These are phyloP conservation scores for Rhopilema esculentum DNA, from an alignment of 30 jellyfish, hydroid and myxozoan genomes.

Conservation along the genomic window DNA sequence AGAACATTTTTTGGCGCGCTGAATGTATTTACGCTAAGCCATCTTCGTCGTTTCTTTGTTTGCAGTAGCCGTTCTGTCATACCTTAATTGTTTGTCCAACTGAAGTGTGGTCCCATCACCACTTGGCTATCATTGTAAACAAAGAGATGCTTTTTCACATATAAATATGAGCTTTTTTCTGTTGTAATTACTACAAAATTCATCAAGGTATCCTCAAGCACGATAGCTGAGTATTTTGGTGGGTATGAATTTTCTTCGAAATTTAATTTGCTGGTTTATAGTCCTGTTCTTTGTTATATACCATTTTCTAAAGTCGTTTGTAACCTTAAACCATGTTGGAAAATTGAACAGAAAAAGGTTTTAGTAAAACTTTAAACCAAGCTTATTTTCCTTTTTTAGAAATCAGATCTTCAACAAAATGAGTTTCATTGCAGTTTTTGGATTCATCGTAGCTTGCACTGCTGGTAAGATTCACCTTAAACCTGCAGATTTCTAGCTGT, in stretches of 20 bases:
- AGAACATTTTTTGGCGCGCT: not conserved
- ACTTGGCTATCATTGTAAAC: not conserved
- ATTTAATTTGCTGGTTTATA: not conserved
- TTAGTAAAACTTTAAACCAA: no score
- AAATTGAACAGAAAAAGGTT: no score
- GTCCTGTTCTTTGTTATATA: not conserved
- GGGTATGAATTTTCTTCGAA: not conserved
- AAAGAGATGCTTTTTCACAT: not conserved
- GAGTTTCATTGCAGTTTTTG: conserved; percentile 9
- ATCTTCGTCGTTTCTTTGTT: not conserved
- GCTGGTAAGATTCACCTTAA: not conserved
- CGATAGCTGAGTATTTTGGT: not conserved
- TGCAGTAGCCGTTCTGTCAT: not conserved
- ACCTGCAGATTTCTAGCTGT: not conserved
- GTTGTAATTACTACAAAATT: not conserved
- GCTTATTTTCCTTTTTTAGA: not conserved
- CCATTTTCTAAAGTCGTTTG: no score
- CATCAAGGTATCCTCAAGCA: not conserved
- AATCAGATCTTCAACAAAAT: not conserved
- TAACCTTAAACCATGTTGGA: no score
- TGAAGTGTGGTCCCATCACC: not conserved
- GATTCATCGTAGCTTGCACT: conserved; percentile 2
- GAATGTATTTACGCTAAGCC: not conserved
- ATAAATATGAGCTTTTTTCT: no score
- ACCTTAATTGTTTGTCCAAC: not conserved